Evolutionary conservation across 2,888 invertebrate genomes (phyloP).

Genomic region (Periphyllus acericola): DNA sequence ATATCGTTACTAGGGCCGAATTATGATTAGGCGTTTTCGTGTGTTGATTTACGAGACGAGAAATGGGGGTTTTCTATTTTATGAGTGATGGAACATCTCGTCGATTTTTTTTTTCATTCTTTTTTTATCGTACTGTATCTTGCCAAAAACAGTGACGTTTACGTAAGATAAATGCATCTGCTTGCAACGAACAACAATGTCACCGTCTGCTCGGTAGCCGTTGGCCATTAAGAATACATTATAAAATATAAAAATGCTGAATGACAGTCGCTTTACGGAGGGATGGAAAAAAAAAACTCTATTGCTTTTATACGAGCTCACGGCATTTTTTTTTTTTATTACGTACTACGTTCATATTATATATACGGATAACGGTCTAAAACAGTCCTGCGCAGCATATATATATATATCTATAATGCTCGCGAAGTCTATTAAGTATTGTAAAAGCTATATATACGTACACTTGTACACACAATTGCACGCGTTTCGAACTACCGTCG

Average conservation of each 20-base stretch:
- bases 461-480: not conserved
- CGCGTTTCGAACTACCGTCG: not conserved
- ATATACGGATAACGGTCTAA: not conserved
- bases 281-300: not conserved
- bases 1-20: not conserved
- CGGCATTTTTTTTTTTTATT: not conserved
- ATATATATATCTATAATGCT: not conserved
- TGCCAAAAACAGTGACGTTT: conserved; percentile 49
- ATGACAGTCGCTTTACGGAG: conserved; percentile 5
- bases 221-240: conserved; percentile 38
- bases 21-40: not conserved
- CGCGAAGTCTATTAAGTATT: not conserved
- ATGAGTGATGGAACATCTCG: conserved; percentile 21
- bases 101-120: not conserved
- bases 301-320: conserved; percentile 5
- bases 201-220: conserved; percentile 21
- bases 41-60: conserved; percentile 6
- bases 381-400: not conserved
- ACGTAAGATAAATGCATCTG: conserved; percentile 48
- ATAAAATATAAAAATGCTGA: conserved; percentile 4
- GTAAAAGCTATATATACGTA: not conserved
- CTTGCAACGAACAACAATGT: conserved; percentile 9
- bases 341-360: not conserved
- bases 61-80: not conserved
- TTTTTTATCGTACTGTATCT: conserved; percentile 3